Base-by-base conservation (phyloP, 2,888 invertebrate species). In the Leptinotarsa juncta region DNA sequence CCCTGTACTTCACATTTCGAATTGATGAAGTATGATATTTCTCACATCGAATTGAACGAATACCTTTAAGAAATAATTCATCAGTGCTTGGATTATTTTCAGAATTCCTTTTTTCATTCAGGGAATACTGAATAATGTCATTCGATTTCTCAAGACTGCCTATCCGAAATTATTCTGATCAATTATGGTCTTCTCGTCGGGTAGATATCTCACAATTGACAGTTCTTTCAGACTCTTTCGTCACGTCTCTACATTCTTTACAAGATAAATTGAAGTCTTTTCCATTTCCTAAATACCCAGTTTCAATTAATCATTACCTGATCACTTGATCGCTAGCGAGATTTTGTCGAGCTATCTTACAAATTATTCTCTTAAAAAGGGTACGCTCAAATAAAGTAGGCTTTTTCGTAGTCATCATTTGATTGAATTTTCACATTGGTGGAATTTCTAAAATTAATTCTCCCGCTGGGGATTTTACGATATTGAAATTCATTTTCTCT, bases 281-380 rank as follows among this genome's bases (percentile, higher is more conserved):
- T 62, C 32, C 32, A 62, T 62, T 42, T n/a, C 32, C 62, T 32
- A 32, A 62, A 42, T 62, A n/a, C 62, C 32, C 32, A 32, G n/a
- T 32, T 62, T n/a, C 42, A 62, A 62, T 62, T 42, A 62, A 62
- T 62, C 62, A 62, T 62, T 62, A 62, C 62, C 42, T 42, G n/a
- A 62, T 62, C 62, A 62, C 62, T 32, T 32, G 7, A 62, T 62
- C 32, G 26, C n/a, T 62, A 7, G n/a, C 16, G 14, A n/a, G 62
- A 62, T 62, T 62, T 42, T 16, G 62, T 16, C 62, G 16, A 42
- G 62, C 62, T 32, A 18, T 62, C 62, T 32, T 42, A 62, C 62
- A 62, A 62, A 62, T 62, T 62, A 62, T 62, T 62, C n/a, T 20
- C 42, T n/a, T 1, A 62, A 32, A 16, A 42, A 3, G 32, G n/a